Percentiles rank a stretch among this genome's conserved stretches.
These are phyloP conservation scores for Poeciliopsis prolifica DNA, from an alignment of 2,113 vertebrate species.

Conservation along the genomic window DNA sequence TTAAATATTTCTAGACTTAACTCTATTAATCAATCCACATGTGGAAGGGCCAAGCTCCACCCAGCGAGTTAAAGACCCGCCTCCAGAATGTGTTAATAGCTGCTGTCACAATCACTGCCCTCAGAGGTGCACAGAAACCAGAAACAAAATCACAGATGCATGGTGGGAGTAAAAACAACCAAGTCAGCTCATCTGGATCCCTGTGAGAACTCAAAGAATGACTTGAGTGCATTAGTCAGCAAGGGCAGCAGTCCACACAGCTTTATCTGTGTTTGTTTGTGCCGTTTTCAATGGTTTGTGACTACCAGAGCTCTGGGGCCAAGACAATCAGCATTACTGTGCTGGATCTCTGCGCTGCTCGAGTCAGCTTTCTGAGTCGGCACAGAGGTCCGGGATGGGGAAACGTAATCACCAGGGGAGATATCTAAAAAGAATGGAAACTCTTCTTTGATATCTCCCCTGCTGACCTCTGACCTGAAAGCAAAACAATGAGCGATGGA, in stretches of 20 bases:
- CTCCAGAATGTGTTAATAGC: no score
- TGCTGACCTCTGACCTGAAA: constrained; percentile 59
- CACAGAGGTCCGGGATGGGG: constrained; percentile 57
- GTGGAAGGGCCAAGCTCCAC: neutral
- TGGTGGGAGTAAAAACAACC: neutral
- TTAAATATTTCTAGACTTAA: no score
- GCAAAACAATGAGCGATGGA: constrained; percentile 67
- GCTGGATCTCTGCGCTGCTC: neutral
- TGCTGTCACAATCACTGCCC: neutral
- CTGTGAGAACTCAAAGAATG: neutral
- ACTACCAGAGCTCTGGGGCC: constrained; percentile 1
- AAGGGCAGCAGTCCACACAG: neutral
- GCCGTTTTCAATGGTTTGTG: neutral
- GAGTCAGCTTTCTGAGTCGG: neutral
- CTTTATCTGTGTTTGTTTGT: constrained; percentile 6
- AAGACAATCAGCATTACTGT: constrained; percentile 1
- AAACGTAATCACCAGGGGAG: constrained; percentile 57
- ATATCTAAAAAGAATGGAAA: constrained; percentile 70
- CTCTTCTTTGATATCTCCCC: constrained; percentile 9
- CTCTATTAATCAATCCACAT: neutral
- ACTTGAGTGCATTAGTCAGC: neutral
- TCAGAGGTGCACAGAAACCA: neutral
- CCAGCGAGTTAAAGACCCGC: no score
- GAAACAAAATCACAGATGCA: neutral
- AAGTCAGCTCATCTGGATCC: neutral